phyloP scores from a whole-genome alignment of 2,888 invertebrate species.

The Crossocerus cetratus region DNA sequence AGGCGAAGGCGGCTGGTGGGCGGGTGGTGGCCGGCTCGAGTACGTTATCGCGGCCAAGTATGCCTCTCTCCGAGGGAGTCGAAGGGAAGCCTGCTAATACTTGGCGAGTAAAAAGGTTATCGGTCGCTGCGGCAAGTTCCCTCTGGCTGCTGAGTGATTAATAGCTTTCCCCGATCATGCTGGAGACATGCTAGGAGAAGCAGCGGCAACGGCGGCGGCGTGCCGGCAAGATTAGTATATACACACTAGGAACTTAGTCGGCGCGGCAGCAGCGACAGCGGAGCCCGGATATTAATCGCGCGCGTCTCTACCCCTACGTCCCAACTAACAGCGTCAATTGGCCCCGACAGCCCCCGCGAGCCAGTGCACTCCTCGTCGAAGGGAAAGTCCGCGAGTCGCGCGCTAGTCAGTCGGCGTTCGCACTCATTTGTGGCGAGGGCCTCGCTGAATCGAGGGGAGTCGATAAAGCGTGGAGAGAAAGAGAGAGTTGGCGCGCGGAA shows the following conservation, averaged over 20 bases:
- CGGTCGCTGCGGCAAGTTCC: conserved; percentile 45
- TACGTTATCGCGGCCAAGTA: neutral
- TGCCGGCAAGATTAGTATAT: conserved; percentile 29
- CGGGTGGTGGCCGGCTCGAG: conserved; percentile 6
- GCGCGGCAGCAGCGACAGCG: neutral
- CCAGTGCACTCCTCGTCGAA: no score
- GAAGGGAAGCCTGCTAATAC: conserved; percentile 33
- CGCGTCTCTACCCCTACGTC: conserved; percentile 2
- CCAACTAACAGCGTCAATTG: neutral
- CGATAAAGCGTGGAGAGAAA: conserved; percentile 35
- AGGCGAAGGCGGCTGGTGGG: neutral
- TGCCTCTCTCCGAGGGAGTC: neutral
- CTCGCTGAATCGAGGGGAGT: conserved; percentile 33
- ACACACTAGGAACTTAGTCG: conserved; percentile 22
- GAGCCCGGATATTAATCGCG: conserved; percentile 42
- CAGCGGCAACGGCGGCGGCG: conserved; percentile 4
- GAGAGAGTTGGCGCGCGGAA: conserved; percentile 19
- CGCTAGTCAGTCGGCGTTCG: no score
- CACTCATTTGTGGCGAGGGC: conserved; percentile 13
- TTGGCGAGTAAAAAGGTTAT: conserved; percentile 53
- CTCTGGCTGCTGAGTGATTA: conserved; percentile 50
- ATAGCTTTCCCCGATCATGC: conserved; percentile 41
- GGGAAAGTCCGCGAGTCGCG: no score
- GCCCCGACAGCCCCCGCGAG: no score
- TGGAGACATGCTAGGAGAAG: conserved; percentile 41